Conservation (phyloP, 2,888 invertebrate species). For the Tuta absoluta region DNA sequence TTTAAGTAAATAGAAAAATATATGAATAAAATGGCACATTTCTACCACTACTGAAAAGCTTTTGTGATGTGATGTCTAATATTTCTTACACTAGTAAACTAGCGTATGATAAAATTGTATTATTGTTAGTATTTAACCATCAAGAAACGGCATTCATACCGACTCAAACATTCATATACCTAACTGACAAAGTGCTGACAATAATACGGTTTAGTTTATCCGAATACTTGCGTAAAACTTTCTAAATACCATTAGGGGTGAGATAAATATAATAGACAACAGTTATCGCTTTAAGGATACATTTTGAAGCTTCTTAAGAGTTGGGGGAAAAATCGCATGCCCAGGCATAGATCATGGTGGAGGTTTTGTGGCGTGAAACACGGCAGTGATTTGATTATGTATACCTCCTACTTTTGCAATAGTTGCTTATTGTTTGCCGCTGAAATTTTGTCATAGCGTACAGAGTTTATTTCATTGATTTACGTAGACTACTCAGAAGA, state of each 20-base stretch:
- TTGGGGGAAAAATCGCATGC: conserved; percentile 68
- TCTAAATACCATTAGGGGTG: conserved; percentile 44
- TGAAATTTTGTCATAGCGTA: conserved; percentile 63
- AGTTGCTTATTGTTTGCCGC: conserved; percentile 73
- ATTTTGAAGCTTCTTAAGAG: conserved; percentile 45
- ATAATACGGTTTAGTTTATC: conserved; percentile 34
- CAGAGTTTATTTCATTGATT: conserved; percentile 62
- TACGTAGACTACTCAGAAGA: conserved; percentile 56
- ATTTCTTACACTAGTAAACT: conserved; percentile 56
- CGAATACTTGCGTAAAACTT: conserved; percentile 46
- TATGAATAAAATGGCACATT: conserved; percentile 63
- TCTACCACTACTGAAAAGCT: conserved; percentile 64
- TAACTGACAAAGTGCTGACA: neutral
- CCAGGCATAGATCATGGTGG: conserved; percentile 63
- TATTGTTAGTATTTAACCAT: conserved; percentile 7
- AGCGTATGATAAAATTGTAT: conserved; percentile 22
- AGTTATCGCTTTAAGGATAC: conserved; percentile 52
- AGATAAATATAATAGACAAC: conserved; percentile 38
- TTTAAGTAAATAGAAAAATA: neutral
- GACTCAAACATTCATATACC: neutral
- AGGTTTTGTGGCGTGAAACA: conserved; percentile 65
- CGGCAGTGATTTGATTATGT: conserved; percentile 43
- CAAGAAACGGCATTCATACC: neutral
- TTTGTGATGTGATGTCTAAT: conserved; percentile 79
- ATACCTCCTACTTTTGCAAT: conserved; percentile 58